Evolutionary conservation across 2,113 vertebrate genomes (phyloP).

Genomic region (Scatophagus argus): DNA sequence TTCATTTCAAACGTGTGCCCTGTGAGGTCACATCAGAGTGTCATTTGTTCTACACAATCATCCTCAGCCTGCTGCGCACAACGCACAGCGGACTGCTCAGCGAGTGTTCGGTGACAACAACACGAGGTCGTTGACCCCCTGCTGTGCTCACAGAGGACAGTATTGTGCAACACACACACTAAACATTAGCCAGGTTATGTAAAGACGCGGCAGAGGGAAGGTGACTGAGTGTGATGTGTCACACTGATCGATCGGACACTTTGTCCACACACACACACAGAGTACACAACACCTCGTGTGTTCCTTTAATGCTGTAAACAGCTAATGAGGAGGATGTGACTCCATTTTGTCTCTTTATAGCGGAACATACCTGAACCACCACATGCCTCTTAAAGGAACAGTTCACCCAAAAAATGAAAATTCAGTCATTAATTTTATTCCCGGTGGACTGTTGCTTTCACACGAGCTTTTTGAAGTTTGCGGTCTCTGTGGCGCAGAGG

Average conservation of each 20-base stretch:
- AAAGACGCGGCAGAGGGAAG: conserved; percentile 35
- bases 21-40: too few species aligned
- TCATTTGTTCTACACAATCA: too few species aligned
- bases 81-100: too few species aligned
- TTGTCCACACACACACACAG: conserved; percentile 20
- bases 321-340: not conserved
- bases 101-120: conserved; percentile 10
- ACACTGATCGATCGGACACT: not conserved
- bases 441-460: too few species aligned
- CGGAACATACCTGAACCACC: not conserved
- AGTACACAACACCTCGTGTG: not conserved
- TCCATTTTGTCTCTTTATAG: not conserved
- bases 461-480: too few species aligned
- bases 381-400: not conserved
- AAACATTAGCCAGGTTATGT: conserved; percentile 77
- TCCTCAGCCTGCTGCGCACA: too few species aligned
- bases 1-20: too few species aligned
- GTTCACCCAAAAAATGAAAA: not conserved
- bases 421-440: not conserved
- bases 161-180: conserved; percentile 54
- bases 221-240: not conserved
- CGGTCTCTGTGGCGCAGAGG: too few species aligned
- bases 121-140: conserved; percentile 51
- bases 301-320: not conserved
- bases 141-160: conserved; percentile 16